Conservation (phyloP, 1,140 invertebrate genomes). For the Steinernema feltiae region DNA sequence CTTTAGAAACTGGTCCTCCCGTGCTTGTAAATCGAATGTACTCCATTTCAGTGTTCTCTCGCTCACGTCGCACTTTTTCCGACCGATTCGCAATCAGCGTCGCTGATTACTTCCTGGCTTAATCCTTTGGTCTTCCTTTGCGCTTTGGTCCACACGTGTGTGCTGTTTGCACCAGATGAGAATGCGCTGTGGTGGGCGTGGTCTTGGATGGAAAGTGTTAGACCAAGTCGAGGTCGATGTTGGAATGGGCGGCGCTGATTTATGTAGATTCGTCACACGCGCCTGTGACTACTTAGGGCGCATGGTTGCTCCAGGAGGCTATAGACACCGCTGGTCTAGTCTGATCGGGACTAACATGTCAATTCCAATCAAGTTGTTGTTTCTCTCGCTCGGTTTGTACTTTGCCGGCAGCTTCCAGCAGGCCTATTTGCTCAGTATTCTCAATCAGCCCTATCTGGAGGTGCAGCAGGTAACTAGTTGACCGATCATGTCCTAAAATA, state of each 20-base stretch:
- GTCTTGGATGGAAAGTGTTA: background rate
- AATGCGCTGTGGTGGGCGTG: background rate
- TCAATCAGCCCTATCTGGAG: slow-evolving; percentile 4
- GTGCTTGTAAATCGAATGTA: too few species aligned
- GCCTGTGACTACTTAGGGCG: background rate
- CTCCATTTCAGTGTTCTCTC: too few species aligned
- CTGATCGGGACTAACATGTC: background rate
- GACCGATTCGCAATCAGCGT: too few species aligned
- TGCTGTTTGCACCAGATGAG: background rate
- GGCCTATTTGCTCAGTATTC: slow-evolving; percentile 7
- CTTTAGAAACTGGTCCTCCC: too few species aligned
- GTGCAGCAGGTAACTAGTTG: background rate
- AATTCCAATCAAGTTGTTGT: background rate
- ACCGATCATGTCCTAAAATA: background rate
- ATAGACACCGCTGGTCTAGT: background rate
- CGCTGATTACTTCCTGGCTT: too few species aligned
- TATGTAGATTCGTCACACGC: background rate
- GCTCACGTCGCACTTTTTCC: too few species aligned
- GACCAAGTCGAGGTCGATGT: background rate
- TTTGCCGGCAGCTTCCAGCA: background rate
- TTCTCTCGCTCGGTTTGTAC: background rate
- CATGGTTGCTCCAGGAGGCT: background rate
- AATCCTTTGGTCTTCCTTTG: too few species aligned
- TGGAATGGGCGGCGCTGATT: background rate
- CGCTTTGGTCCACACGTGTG: too few species aligned